Evolutionary conservation across 2,797 vertebrate species (phyloP).

Genomic region (Mus minutoides): DNA sequence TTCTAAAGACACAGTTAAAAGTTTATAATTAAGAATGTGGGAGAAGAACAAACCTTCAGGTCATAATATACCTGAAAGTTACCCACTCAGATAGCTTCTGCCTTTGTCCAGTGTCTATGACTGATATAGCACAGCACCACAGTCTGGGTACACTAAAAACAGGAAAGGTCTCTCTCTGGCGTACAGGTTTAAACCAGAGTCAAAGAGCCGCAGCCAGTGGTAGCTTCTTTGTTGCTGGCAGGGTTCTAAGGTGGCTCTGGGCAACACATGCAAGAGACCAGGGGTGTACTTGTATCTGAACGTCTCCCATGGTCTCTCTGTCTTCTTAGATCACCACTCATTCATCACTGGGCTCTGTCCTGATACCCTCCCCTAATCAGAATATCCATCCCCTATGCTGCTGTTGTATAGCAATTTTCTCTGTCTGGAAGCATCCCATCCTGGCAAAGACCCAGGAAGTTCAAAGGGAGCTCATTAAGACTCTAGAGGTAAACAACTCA

Average conservation of each 20-base stretch:
- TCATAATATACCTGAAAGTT: not conserved
- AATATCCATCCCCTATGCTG: fast-evolving
- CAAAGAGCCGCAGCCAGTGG: not conserved
- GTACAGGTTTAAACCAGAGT: not conserved
- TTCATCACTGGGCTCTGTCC: too few species aligned
- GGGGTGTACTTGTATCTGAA: not conserved
- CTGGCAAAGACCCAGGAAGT: not conserved
- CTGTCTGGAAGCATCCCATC: not conserved
- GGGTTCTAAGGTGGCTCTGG: not conserved
- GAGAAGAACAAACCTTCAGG: not conserved
- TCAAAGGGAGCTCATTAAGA: not conserved
- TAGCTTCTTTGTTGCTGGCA: not conserved
- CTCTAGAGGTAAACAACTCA: not conserved
- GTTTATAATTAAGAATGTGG: not conserved
- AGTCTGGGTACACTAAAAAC: not conserved
- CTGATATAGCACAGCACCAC: not conserved
- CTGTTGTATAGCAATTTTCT: not conserved
- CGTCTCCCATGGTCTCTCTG: too few species aligned
- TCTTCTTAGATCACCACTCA: too few species aligned
- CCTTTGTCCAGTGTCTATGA: not conserved
- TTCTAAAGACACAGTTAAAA: not conserved
- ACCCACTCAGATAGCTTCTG: not conserved
- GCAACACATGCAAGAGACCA: not conserved
- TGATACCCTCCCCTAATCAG: not conserved
- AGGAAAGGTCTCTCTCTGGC: not conserved